Percentiles rank a stretch among this genome's conserved stretches.
Conservation (phyloP, 2,797 vertebrate genomes). For the Acomys russatus region DNA sequence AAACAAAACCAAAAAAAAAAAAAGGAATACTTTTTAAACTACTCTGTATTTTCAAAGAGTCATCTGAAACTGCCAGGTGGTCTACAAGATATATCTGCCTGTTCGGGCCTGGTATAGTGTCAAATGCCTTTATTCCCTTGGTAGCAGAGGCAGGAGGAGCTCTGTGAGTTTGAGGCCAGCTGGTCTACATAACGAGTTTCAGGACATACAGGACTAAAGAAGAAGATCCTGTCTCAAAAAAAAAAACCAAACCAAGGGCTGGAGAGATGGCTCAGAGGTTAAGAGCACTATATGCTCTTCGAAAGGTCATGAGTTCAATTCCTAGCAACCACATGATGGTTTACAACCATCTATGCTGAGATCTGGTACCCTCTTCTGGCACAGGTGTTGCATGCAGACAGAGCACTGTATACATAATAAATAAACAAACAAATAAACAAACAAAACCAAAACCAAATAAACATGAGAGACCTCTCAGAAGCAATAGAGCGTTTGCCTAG, state of each 20-base stretch:
- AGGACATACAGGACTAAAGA: background rate
- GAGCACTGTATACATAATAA: background rate
- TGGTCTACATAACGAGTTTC: background rate
- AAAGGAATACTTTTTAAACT: background rate
- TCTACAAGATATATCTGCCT: background rate
- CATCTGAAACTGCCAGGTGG: background rate
- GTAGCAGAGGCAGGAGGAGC: background rate
- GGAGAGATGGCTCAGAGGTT: too few relatives aligned
- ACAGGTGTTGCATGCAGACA: too few relatives aligned
- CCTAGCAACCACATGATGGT: too few relatives aligned
- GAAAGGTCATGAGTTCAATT: too few relatives aligned
- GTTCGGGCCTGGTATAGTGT: background rate
- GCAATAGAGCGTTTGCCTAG: too few relatives aligned
- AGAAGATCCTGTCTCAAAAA: background rate
- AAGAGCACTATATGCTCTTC: too few relatives aligned
- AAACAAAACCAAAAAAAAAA: too few relatives aligned
- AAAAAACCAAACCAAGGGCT: background rate
- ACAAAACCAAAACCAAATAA: background rate
- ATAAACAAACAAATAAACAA: background rate
- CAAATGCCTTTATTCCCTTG: background rate
- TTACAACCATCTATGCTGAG: too few relatives aligned
- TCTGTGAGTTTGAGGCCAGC: background rate
- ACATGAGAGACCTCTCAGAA: background rate
- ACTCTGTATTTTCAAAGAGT: background rate
- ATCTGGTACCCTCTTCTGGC: too few relatives aligned